Percentiles rank a stretch among this genome's conserved stretches.
These are phyloP conservation scores for Felis catus DNA, from an alignment of 2,113 vertebrate genomes.

Conservation along the genomic window F.catus_Fca126_mat1.0 CM031414.1:18521501-18522000, in stretches of 20 bases:
- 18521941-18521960: not conserved
- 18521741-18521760: not conserved
- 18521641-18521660: not conserved
- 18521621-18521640: not conserved
- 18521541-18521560: not conserved
- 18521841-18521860: not conserved
- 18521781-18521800: not conserved
- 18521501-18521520: not conserved
- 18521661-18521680: conserved; percentile 7
- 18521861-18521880: not conserved
- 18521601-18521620: not conserved
- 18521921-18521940: not conserved
- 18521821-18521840: not conserved
- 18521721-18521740: not conserved
- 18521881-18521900: not conserved
- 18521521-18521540: not conserved
- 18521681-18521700: conserved; percentile 20
- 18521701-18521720: not conserved
- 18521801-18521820: not conserved
- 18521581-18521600: not conserved
- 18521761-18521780: conserved; percentile 22
- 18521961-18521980: not conserved
- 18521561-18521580: not conserved
- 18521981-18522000: accelerated
- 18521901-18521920: not conserved